Conservation (phyloP, 2,113 vertebrate species). For the Heterochromis multidens region DNA sequence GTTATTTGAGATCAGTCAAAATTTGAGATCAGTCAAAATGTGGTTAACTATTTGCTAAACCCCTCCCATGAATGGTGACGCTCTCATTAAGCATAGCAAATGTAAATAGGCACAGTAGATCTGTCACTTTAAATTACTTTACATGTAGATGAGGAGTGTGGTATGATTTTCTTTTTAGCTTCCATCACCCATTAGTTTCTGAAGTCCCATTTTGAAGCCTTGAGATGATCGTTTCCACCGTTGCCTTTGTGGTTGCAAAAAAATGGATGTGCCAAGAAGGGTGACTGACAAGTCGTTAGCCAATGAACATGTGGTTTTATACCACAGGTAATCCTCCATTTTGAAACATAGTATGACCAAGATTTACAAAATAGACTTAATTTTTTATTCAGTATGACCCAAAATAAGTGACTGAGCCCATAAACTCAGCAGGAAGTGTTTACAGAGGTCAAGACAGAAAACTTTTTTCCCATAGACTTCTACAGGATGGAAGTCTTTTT, state of each 20-base stretch:
- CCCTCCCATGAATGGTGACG: background rate
- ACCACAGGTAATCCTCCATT: background rate
- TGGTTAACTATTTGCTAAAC: background rate
- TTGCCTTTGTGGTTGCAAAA: background rate
- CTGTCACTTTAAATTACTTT: background rate
- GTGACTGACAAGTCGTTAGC: background rate
- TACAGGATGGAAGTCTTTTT: background rate
- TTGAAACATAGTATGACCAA: background rate
- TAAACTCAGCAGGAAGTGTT: background rate
- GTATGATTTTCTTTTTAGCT: background rate
- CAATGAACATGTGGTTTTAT: background rate
- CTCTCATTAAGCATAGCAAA: background rate
- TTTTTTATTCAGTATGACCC: background rate
- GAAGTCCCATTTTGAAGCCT: background rate
- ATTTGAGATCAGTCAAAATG: background rate
- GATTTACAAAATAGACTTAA: background rate
- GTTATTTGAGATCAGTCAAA: constrained; percentile 5
- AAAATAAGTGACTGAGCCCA: background rate
- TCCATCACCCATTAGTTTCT: background rate
- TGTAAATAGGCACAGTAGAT: background rate
- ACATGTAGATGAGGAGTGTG: background rate
- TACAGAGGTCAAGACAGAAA: background rate
- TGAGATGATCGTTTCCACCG: background rate
- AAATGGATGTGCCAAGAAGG: too few species aligned
- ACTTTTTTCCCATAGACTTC: background rate